Evolutionary conservation across 1,140 invertebrate genomes (phyloP).

Genomic region (Brachionus calyciflorus): DNA sequence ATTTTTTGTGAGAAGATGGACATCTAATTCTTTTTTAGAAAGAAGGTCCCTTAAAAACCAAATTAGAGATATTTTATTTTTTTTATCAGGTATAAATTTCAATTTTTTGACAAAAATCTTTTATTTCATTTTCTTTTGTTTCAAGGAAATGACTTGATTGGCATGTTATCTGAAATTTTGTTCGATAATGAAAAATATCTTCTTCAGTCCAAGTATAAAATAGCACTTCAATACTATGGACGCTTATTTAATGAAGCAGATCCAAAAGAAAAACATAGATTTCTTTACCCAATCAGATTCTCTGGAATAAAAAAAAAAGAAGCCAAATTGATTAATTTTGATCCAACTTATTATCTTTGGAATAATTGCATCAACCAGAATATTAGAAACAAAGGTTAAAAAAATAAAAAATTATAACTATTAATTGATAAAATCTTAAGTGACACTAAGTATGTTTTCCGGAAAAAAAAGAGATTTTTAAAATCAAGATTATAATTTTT

Average conservation of each 20-base stretch:
- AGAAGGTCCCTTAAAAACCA: neutral
- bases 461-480: neutral
- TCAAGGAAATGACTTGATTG: neutral
- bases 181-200: neutral
- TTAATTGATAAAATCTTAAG: neutral
- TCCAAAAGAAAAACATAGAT: constrained; percentile 1
- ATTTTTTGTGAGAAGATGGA: constrained; percentile 3
- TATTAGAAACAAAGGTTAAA: neutral
- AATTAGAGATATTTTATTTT: neutral
- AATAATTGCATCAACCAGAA: neutral
- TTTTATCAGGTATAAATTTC: neutral
- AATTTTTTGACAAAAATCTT: neutral
- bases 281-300: neutral
- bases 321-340: neutral
- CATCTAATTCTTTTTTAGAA: neutral
- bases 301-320: constrained; percentile 21
- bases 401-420: neutral
- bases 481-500: no score
- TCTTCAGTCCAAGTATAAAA: neutral
- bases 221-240: neutral
- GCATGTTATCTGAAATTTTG: constrained; percentile 1
- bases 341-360: neutral
- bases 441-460: neutral
- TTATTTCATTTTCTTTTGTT: neutral
- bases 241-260: neutral